Percentiles rank a stretch among this genome's conserved stretches.
These are phyloP conservation scores for Ceratina calcarata DNA, from an alignment of 1,140 invertebrate genomes.

Conservation along the genomic window DNA sequence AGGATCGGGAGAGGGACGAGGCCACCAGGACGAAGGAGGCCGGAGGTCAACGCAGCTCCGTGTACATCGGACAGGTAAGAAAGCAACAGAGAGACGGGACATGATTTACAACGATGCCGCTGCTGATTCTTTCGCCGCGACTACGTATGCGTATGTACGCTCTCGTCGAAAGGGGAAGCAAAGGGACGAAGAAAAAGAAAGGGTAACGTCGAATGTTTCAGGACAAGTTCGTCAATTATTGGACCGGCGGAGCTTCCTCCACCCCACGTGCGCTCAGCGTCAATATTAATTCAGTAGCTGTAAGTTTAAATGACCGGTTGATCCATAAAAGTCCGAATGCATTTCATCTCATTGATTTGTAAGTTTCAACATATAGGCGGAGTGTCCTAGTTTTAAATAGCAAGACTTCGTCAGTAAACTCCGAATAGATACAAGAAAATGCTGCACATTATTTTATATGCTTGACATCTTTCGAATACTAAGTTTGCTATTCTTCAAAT, in stretches of 20 bases:
- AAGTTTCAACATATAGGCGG: too few relatives aligned
- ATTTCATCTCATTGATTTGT: too few relatives aligned
- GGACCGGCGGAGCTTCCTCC: constrained; percentile 69
- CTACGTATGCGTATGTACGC: constrained; percentile 15
- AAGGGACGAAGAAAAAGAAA: constrained; percentile 25
- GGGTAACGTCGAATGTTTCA: constrained; percentile 61
- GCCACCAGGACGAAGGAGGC: constrained; percentile 69
- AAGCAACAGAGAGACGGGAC: constrained; percentile 51
- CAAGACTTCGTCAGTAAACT: neutral
- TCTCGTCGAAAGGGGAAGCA: neutral
- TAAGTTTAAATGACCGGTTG: constrained; percentile 59
- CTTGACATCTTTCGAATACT: too few relatives aligned
- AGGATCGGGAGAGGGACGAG: constrained; percentile 72
- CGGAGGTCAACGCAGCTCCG: constrained; percentile 74
- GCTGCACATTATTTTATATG: too few relatives aligned
- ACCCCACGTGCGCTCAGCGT: constrained; percentile 72
- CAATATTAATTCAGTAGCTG: constrained; percentile 76
- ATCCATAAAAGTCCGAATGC: too few relatives aligned
- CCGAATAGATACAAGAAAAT: too few relatives aligned
- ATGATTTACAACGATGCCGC: constrained; percentile 59
- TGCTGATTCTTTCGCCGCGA: constrained; percentile 46
- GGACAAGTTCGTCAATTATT: constrained; percentile 79
- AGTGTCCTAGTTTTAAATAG: neutral
- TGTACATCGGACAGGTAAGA: constrained; percentile 79
- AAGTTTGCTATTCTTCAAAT: too few relatives aligned